phyloP scores from a whole-genome alignment of 2,888 invertebrate genomes.

The Tribolium freemani region DNA sequence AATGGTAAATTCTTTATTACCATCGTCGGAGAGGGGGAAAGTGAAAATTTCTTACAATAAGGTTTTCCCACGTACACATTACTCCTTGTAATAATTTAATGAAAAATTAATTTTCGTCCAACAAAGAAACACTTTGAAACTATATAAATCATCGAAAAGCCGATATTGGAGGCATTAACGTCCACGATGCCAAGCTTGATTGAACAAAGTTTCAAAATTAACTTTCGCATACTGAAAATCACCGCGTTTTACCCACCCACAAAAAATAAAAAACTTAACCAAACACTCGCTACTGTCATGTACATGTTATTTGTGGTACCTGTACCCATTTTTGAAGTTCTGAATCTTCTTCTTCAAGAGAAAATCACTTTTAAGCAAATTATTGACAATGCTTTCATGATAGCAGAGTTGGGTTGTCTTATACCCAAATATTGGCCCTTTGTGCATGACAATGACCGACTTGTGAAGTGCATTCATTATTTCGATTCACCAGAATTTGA shows the following conservation, averaged over 20 bases:
- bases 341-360: not conserved
- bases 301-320: conserved; percentile 7
- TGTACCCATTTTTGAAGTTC: not conserved
- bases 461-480: conserved; percentile 12
- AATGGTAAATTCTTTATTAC: not conserved
- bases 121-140: not conserved
- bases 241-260: conserved; percentile 9
- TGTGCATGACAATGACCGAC: not conserved
- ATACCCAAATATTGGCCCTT: conserved; percentile 18
- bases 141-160: not conserved
- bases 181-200: not conserved
- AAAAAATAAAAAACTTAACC: not conserved
- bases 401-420: conserved; percentile 21
- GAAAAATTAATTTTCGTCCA: conserved; percentile 2
- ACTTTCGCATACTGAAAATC: not conserved
- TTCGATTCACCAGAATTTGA: conserved; percentile 7
- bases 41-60: not conserved
- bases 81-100: not conserved
- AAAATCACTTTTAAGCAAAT: conserved; percentile 4
- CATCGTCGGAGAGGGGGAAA: not conserved
- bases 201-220: conserved; percentile 12
- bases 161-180: not conserved
- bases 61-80: not conserved
- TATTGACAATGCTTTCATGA: conserved; percentile 10
- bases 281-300: not conserved